Base-by-base conservation (phyloP, 2,888 invertebrate species). In the Dynastes tityus region DNA sequence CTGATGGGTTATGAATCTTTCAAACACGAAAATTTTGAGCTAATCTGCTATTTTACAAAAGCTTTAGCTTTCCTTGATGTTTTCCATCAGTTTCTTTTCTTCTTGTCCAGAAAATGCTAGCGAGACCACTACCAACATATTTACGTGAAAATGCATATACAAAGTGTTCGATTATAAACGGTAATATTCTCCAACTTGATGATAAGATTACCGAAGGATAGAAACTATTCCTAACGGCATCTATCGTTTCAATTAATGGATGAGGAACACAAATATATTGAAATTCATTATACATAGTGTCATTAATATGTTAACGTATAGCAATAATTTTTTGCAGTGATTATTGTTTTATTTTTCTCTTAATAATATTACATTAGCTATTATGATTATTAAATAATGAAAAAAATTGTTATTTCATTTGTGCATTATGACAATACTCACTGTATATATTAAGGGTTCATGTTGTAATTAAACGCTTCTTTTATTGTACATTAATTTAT, bases 391-490 rank as follows among this genome's bases (percentile, higher is more conserved):
- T 11, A 37, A 37, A 37, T 37, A 37, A 5, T 45, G 8, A 45
- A 45, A 45, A 37, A 4, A 8, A 2, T 2, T 45, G 6, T 45
- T 45, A 45, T 45, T 45, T 11, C 45, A 11, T 11, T 45, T 37
- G 32, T 4, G 32, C 3, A 45, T 45, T 58, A 6, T 16, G 22
- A 58, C 55, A 58, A 16, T 58, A 22, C n/a, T 9, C 55, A 58
- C 27, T 58, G 55, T 58, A 58, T 3, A 58, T 58, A 45, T 58
- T 22, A 22, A 63, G 63, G 63, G 13, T 63, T 32, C 63, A 11
- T 63, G 22, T 63, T 63, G 63, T 63, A 63, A 63, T 63, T 63
- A 63, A 63, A 63, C 63, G 63, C 63, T 63, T 63, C 16, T 51
- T 63, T 63, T 63, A 63, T 29, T 63, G 27, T 63, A 45, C 11